Base-by-base conservation (phyloP, 2,888 invertebrate species). In the Lasioglossum pauxillum region DNA sequence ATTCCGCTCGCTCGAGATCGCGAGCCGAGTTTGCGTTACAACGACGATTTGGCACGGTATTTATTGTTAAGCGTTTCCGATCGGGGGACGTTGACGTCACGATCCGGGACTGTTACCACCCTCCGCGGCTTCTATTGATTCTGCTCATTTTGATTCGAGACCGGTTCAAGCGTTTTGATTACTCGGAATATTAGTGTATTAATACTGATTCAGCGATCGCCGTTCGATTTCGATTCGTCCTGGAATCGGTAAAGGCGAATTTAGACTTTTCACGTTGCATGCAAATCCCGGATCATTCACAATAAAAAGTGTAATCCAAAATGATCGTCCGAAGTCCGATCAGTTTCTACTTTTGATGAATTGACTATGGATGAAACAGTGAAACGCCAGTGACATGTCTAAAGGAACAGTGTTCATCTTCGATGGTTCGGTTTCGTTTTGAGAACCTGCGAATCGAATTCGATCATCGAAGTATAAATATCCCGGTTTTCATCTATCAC, bases 61-160 rank as follows among this genome's bases (percentile, higher is more conserved):
- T 92, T 90, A 92, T 92, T 92, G 91, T 90, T 90, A 87, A 90
- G 87, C 79, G 88, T 89, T 82, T 84, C 78, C 57, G 57, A 71
- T 64, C 67, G 27, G 41, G 78, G 49, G 38, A 35, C 73, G 41
- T 31, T 41, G 23, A 71, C 44, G 19, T 41, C 19, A 38, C 57
- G 67, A 23, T 53, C 64, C 10, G 46, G 49, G 49, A 19, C 35
- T 4, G n/a, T 71, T 69, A 41, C 2, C 41, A 44, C 27, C 57
- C n/a, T n/a, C 16, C 7, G 16, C 8, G 35, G 46, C 46, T 57
- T 73, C 31, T 46, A 5, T 78, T 31, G 78, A 84, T 78, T 57
- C 12, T 53, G 57, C n/a, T 60, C 27, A 23, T 53, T 78, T 83
- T 72, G 53, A 75, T 83, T 75, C 41, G 38, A n/a, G 71, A 71